Evolutionary conservation across 2,113 vertebrate species (phyloP).

Genomic region (Podiceps cristatus): DNA sequence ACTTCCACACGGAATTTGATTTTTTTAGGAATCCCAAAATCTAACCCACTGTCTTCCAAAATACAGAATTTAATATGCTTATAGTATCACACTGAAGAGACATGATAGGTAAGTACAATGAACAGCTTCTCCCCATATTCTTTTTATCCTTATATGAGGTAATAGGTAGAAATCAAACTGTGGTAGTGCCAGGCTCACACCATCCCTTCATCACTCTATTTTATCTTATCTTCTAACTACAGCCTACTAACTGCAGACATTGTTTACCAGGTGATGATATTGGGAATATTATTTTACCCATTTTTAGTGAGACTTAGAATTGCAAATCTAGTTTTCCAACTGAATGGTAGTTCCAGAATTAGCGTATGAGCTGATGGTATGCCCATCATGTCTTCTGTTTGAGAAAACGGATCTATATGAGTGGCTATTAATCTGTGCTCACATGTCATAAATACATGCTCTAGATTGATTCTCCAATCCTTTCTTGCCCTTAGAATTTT

Average conservation of each 20-base stretch:
- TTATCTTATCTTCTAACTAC: not conserved
- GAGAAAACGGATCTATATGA: not conserved
- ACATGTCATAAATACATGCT: not conserved
- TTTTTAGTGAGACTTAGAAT: not conserved
- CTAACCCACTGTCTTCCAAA: not conserved
- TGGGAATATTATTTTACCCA: not conserved
- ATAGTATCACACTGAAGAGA: not conserved
- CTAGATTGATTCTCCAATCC: not conserved
- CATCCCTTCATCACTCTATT: too few relatives aligned
- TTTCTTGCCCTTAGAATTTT: not conserved
- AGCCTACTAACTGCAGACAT: not conserved
- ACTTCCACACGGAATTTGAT: not conserved
- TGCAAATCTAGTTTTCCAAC: not conserved
- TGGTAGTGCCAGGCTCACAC: too few relatives aligned
- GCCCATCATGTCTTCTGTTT: rapidly evolving
- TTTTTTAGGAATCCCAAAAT: not conserved
- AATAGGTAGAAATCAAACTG: not conserved
- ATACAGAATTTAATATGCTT: rapidly evolving
- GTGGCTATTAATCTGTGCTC: not conserved
- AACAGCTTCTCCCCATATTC: not conserved
- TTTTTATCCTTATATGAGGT: not conserved
- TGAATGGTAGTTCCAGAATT: not conserved
- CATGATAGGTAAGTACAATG: not conserved
- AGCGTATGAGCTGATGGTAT: not conserved
- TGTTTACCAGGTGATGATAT: not conserved